Percentiles rank a stretch among this genome's conserved stretches.
These are phyloP conservation scores for Fabriciana adippe DNA, from an alignment of 2,888 invertebrate genomes.

Conservation along the genomic window DNA sequence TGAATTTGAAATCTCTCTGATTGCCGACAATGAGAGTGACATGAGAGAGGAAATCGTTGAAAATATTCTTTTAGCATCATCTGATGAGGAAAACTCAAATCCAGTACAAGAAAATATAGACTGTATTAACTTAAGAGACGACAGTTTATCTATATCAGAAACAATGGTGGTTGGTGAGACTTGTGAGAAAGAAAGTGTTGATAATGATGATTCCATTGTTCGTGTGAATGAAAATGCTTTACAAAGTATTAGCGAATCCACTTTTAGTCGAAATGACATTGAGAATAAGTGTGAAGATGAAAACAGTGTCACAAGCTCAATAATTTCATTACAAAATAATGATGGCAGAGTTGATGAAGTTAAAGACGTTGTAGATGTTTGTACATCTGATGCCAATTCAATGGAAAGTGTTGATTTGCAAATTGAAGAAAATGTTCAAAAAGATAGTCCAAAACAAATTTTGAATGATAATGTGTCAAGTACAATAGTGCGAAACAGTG, in stretches of 20 bases:
- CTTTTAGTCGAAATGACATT: neutral
- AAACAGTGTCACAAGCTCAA: neutral
- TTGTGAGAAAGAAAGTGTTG: conserved; percentile 3
- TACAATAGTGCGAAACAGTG: neutral
- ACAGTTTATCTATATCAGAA: conserved; percentile 37
- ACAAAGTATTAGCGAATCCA: conserved; percentile 3
- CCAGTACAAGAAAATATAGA: conserved; percentile 41
- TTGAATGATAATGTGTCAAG: neutral
- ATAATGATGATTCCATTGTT: neutral
- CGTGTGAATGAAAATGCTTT: conserved; percentile 20
- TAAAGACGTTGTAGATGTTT: neutral
- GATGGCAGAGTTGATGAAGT: neutral
- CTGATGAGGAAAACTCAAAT: conserved; percentile 53
- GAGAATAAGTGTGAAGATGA: neutral
- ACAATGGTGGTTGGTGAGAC: conserved; percentile 17
- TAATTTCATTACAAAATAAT: neutral
- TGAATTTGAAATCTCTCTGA: conserved; percentile 41
- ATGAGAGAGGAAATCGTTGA: conserved; percentile 43
- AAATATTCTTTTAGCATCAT: conserved; percentile 61
- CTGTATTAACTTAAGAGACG: conserved; percentile 34
- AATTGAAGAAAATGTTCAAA: neutral
- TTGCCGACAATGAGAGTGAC: too few species aligned
- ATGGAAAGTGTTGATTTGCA: neutral
- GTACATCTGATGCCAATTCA: neutral
- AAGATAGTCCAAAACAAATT: neutral